Percentiles rank a stretch among this genome's conserved stretches.
These are phyloP conservation scores for Seriola aureovittata DNA, from an alignment of 2,113 vertebrate species.

Conservation along the genomic window DNA sequence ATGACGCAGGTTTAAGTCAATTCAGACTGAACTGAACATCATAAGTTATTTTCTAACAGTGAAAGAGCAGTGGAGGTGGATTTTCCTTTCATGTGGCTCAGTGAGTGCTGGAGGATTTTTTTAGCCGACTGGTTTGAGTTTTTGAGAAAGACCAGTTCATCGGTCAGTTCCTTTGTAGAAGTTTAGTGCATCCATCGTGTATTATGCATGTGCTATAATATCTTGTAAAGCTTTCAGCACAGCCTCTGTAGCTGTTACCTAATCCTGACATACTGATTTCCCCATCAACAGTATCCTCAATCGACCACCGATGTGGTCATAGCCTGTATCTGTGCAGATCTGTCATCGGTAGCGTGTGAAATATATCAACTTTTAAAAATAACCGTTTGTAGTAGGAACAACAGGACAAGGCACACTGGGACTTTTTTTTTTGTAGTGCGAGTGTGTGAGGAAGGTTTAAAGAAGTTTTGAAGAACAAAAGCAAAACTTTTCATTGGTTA, in stretches of 20 bases:
- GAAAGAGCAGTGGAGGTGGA: too few species aligned
- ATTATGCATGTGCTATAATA: neutral
- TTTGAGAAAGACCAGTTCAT: neutral
- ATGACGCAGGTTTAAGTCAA: neutral
- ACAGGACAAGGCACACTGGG: too few species aligned
- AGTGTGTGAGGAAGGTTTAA: neutral
- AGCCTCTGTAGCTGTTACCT: neutral
- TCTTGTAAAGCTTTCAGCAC: neutral
- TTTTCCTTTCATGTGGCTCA: neutral
- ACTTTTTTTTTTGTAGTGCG: too few species aligned
- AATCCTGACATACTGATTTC: neutral
- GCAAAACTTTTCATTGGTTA: neutral
- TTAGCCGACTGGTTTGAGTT: neutral
- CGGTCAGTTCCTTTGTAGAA: neutral
- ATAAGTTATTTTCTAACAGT: neutral
- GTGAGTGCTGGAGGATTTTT: neutral
- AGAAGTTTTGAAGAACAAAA: neutral
- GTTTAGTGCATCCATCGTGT: neutral
- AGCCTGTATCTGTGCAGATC: conserved; percentile 3
- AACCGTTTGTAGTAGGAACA: too few species aligned
- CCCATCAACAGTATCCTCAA: neutral
- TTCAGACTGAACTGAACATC: neutral
- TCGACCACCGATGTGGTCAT: neutral
- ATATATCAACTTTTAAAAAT: neutral
- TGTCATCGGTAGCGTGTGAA: conserved; percentile 13